Conservation (phyloP, 2,113 vertebrate species). For the Saimiri boliviensis region DNA sequence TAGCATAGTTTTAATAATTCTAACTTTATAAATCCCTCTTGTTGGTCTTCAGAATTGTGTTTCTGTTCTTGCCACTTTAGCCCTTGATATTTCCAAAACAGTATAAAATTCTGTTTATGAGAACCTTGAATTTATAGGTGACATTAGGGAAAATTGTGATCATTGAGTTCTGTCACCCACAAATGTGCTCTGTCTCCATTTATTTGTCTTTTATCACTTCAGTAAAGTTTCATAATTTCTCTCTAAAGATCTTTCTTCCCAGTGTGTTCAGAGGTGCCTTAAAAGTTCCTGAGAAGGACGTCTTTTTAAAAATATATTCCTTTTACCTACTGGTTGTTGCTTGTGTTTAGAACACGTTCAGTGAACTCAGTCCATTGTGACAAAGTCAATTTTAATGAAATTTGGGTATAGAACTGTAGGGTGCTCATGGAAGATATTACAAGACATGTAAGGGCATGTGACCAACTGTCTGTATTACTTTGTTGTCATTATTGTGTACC, state of each 20-base stretch:
- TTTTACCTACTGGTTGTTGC: neutral
- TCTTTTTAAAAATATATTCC: neutral
- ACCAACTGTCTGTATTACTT: neutral
- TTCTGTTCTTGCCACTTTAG: neutral
- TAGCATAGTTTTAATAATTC: neutral
- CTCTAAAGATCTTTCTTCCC: neutral
- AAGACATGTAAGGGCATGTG: neutral
- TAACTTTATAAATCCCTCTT: neutral
- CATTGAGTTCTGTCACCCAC: neutral
- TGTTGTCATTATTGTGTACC: neutral
- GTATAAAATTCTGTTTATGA: neutral
- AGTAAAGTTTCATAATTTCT: slow-evolving; percentile 4
- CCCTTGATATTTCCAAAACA: neutral
- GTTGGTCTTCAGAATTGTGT: neutral
- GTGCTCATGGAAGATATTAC: neutral
- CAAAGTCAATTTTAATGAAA: neutral
- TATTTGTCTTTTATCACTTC: neutral
- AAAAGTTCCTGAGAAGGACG: neutral
- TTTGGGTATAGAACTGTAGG: neutral
- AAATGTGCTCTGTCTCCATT: neutral
- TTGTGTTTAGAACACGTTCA: neutral
- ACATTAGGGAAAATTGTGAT: neutral
- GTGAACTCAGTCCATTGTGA: neutral
- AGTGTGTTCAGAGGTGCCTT: slow-evolving; percentile 5
- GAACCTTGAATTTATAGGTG: neutral